Percentiles rank a stretch among this genome's conserved stretches.
Conservation (phyloP, 64 coral and sea anemone species). For the Orbicella faveolata region DNA sequence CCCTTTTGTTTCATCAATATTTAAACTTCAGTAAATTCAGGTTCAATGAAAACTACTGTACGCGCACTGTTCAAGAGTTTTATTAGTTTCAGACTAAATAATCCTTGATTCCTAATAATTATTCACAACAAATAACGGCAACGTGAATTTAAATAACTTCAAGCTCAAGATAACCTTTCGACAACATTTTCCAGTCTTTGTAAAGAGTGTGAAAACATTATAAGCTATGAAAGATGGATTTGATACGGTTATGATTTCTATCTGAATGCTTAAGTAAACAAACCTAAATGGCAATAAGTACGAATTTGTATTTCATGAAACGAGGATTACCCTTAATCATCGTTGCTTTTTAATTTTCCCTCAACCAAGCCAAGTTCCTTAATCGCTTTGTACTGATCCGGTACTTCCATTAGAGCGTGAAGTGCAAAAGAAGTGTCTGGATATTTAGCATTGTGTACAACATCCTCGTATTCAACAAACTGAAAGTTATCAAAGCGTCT, state of each 20-base stretch:
- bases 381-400: slow-evolving; percentile 87
- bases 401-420: slow-evolving; percentile 94
- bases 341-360: background rate
- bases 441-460: slow-evolving; percentile 53
- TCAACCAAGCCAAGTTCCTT: slow-evolving; percentile 66
- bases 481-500: slow-evolving; percentile 98
- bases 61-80: background rate
- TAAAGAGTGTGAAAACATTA: no score
- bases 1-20: no score
- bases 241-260: no score
- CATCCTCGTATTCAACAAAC: slow-evolving; percentile 85
- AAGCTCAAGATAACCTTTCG: no score
- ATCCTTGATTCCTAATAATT: no score
- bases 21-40: no score
- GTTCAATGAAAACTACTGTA: no score
- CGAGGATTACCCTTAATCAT: background rate
- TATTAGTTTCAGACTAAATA: no score
- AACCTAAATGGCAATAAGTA: slow-evolving; percentile 1
- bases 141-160: no score
- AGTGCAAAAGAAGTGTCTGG: slow-evolving; percentile 84
- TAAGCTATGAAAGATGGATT: no score
- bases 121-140: no score
- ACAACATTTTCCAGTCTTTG: no score
- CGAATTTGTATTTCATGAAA: background rate
- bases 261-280: background rate